These are phyloP conservation scores for Pachycephala philippinensis DNA, from an alignment of 2,113 vertebrate species.

Conservation along the genomic window DNA sequence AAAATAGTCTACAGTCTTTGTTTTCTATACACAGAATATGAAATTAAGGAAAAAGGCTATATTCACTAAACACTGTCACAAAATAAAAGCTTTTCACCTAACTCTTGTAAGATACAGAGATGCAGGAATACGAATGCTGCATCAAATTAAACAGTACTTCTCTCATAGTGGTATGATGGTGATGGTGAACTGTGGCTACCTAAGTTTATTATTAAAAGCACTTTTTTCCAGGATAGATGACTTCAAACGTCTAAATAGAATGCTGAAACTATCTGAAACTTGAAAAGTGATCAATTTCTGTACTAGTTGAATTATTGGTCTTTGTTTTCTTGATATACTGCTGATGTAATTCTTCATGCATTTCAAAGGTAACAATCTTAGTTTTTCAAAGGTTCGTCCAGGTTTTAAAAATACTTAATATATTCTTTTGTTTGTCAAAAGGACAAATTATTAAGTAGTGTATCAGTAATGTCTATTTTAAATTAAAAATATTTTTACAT, in stretches of 20 bases:
- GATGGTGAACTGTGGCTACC: not conserved
- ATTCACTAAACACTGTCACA: not conserved
- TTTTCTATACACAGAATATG: not conserved
- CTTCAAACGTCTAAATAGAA: not conserved
- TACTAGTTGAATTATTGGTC: not conserved
- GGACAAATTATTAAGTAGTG: not conserved
- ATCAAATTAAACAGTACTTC: not conserved
- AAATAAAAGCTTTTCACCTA: not conserved
- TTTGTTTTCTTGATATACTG: not conserved
- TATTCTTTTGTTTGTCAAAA: not conserved
- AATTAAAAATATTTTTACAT: not conserved
- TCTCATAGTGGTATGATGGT: not conserved
- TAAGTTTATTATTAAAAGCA: not conserved
- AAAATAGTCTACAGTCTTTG: not conserved
- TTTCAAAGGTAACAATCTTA: not conserved
- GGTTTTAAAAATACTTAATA: not conserved
- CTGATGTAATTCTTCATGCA: not conserved
- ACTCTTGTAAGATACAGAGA: not conserved
- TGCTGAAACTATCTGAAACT: not conserved
- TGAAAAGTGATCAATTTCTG: not conserved
- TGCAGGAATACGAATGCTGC: not conserved
- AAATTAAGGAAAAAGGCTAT: not conserved
- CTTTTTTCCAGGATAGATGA: not conserved
- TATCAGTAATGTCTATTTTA: not conserved
- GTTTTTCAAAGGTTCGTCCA: not conserved